Percentiles rank a stretch among this genome's conserved stretches.
Conservation (phyloP, 2,113 vertebrate genomes). For the Lutjanus erythropterus region DNA sequence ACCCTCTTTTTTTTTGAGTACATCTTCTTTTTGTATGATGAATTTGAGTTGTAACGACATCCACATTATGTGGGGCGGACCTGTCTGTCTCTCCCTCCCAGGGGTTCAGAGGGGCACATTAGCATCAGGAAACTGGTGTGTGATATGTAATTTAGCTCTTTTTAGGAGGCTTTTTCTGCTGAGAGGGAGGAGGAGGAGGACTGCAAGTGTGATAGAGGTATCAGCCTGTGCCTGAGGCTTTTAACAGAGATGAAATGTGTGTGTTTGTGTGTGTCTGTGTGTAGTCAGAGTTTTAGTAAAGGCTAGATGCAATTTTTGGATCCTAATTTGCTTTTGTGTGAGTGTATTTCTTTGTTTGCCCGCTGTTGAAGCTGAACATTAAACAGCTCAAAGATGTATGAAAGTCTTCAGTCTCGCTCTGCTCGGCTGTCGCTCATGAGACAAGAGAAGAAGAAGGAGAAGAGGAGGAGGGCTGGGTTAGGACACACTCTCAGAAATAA, state of each 20-base stretch:
- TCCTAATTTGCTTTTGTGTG: constrained; percentile 14
- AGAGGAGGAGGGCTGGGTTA: constrained; percentile 29
- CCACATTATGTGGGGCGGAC: constrained; percentile 26
- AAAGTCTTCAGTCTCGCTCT: constrained; percentile 12
- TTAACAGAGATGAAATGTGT: constrained; percentile 25
- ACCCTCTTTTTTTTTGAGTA: constrained; percentile 39
- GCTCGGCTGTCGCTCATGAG: constrained; percentile 47
- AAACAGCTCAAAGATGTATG: constrained; percentile 10
- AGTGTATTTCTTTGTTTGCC: background rate
- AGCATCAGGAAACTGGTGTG: constrained; percentile 60
- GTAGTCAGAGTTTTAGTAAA: constrained; percentile 18
- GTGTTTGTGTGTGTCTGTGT: constrained; percentile 6
- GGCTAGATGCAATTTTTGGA: constrained; percentile 4
- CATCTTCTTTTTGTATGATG: constrained; percentile 36
- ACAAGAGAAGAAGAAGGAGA: constrained; percentile 44
- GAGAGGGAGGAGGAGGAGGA: constrained; percentile 57
- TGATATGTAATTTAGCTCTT: constrained; percentile 74
- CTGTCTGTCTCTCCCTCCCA: constrained; percentile 27
- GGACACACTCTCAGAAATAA: too few relatives aligned
- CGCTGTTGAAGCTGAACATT: constrained; percentile 23
- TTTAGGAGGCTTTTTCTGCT: constrained; percentile 49
- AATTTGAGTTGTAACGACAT: constrained; percentile 45
- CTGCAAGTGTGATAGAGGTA: constrained; percentile 50
- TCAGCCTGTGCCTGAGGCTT: constrained; percentile 59
- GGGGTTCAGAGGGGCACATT: constrained; percentile 59